phyloP scores from a whole-genome alignment of 2,888 invertebrate genomes.

The Brachyopa scutellaris region DNA sequence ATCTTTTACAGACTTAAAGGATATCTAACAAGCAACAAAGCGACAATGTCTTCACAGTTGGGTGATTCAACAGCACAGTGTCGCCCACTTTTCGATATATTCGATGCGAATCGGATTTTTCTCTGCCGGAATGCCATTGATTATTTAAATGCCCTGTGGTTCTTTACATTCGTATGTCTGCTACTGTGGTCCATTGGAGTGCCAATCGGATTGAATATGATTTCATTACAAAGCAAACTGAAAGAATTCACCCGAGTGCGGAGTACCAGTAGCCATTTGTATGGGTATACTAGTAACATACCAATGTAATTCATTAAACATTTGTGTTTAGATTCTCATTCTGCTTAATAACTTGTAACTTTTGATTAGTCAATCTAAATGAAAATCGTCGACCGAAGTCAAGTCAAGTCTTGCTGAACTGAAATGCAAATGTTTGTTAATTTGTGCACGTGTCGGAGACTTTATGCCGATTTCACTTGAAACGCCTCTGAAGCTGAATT shows the following conservation, averaged over 20 bases:
- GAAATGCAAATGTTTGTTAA: no score
- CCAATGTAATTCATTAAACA: slow-evolving; percentile 59
- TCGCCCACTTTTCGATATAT: slow-evolving; percentile 88
- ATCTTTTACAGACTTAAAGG: slow-evolving; percentile 83
- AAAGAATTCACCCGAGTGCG: slow-evolving; percentile 72
- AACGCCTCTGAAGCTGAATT: no score
- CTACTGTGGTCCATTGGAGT: slow-evolving; percentile 84
- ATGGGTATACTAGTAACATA: slow-evolving; percentile 72
- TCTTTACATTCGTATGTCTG: slow-evolving; percentile 84
- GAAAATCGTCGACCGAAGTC: background rate
- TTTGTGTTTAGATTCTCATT: slow-evolving; percentile 28
- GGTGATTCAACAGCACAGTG: slow-evolving; percentile 87
- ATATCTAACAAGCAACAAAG: slow-evolving; percentile 87
- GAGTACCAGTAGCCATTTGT: slow-evolving; percentile 73
- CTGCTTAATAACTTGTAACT: slow-evolving; percentile 15
- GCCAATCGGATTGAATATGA: slow-evolving; percentile 85
- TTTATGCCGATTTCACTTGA: no score
- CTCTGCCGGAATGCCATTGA: slow-evolving; percentile 80
- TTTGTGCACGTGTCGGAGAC: no score
- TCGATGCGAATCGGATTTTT: slow-evolving; percentile 85
- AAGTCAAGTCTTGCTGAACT: no score
- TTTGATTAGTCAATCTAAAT: background rate
- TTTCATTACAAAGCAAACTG: slow-evolving; percentile 78
- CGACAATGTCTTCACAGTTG: slow-evolving; percentile 85
- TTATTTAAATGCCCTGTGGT: slow-evolving; percentile 86